Conservation (phyloP, 2,888 invertebrate species). For the Trileptium ribeirensis region DNA sequence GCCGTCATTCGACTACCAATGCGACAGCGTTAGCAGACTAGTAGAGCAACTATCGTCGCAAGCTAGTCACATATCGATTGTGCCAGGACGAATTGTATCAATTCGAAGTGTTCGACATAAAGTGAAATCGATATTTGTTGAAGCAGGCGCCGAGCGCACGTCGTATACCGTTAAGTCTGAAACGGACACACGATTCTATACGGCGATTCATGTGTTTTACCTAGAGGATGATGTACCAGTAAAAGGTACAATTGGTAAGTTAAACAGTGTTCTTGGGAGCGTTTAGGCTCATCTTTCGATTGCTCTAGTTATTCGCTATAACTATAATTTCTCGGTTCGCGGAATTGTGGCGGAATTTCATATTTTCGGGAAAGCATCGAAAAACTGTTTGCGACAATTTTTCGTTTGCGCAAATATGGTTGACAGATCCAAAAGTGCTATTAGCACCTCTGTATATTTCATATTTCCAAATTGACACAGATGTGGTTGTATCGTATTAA, state of each 20-base stretch:
- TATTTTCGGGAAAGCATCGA: too few species aligned
- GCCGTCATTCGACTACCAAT: neutral
- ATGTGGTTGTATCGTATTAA: too few species aligned
- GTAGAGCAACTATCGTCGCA: neutral
- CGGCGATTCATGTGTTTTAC: neutral
- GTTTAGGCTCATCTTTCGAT: too few species aligned
- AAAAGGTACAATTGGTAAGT: neutral
- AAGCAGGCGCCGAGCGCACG: neutral
- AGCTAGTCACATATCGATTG: neutral
- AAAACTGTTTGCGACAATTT: too few species aligned
- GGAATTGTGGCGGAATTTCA: too few species aligned
- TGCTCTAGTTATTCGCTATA: too few species aligned
- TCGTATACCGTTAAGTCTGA: neutral
- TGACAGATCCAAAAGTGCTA: too few species aligned
- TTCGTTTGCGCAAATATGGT: too few species aligned
- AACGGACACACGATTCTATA: neutral
- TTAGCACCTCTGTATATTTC: too few species aligned
- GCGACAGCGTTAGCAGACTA: neutral
- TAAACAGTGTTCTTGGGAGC: too few species aligned
- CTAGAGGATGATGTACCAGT: neutral
- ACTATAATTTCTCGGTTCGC: too few species aligned
- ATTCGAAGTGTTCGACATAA: neutral
- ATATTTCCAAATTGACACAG: too few species aligned
- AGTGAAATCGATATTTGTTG: neutral
- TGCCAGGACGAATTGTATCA: neutral